Conservation (phyloP, 2,797 vertebrate species). For the Salmo trutta region DNA sequence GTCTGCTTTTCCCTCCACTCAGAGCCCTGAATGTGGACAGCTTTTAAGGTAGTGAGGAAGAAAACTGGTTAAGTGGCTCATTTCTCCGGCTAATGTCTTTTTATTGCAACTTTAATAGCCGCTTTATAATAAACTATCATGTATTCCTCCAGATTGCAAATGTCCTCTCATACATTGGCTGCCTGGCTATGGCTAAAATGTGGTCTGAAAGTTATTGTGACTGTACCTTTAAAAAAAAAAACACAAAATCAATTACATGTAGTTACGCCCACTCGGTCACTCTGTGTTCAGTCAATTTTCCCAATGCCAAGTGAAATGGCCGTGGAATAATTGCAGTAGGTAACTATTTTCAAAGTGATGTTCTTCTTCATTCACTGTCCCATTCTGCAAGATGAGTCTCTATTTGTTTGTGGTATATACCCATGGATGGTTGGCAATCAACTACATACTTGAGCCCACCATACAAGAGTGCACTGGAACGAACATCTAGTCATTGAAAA, state of each 20-base stretch:
- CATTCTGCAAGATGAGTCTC: slow-evolving; percentile 44
- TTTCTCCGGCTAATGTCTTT: slow-evolving; percentile 80
- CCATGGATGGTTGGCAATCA: slow-evolving; percentile 64
- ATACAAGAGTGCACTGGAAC: slow-evolving; percentile 57
- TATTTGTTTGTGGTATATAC: slow-evolving; percentile 63
- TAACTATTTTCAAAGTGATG: slow-evolving; percentile 63
- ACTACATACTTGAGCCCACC: slow-evolving; percentile 61
- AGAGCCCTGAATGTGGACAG: slow-evolving; percentile 76
- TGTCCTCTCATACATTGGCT: slow-evolving; percentile 70
- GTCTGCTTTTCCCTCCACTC: slow-evolving; percentile 77
- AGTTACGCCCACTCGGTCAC: slow-evolving; percentile 69
- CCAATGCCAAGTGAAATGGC: slow-evolving; percentile 64
- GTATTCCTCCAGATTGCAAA: slow-evolving; percentile 81
- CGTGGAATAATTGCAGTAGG: slow-evolving; percentile 56
- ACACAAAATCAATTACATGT: slow-evolving; percentile 76
- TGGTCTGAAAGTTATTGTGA: slow-evolving; percentile 78
- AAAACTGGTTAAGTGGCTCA: slow-evolving; percentile 81
- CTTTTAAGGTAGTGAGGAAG: slow-evolving; percentile 81
- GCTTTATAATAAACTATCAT: slow-evolving; percentile 85
- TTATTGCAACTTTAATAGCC: slow-evolving; percentile 82
- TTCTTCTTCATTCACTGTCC: slow-evolving; percentile 38
- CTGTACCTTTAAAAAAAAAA: slow-evolving; percentile 68
- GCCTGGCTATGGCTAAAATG: slow-evolving; percentile 63
- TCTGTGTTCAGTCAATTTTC: slow-evolving; percentile 61
- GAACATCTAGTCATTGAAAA: slow-evolving; percentile 69